phyloP scores from a whole-genome alignment of 2,113 vertebrate genomes.

The Calyptommatus sinebrachiatus region DNA sequence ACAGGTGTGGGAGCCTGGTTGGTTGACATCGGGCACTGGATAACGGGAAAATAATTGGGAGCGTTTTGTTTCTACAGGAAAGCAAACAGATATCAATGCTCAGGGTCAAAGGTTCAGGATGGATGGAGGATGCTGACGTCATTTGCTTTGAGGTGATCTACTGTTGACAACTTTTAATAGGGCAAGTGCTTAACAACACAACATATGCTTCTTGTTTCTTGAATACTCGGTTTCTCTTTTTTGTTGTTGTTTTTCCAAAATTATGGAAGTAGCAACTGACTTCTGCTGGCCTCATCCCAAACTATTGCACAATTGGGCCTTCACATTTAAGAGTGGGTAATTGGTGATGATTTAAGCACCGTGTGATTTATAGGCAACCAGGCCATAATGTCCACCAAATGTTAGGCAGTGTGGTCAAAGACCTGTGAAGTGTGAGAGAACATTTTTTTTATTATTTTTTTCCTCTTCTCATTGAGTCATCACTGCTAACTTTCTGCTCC shows the following conservation, averaged over 20 bases:
- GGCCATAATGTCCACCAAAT: background rate
- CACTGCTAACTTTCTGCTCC: background rate
- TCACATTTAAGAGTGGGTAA: background rate
- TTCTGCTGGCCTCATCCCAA: background rate
- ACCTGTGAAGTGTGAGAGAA: background rate
- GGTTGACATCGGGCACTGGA: conserved; percentile 31
- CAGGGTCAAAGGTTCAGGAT: conserved; percentile 56
- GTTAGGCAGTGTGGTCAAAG: background rate
- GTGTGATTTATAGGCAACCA: background rate
- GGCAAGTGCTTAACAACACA: conserved; percentile 71
- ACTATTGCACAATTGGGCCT: background rate
- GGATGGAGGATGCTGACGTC: conserved; percentile 41
- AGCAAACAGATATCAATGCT: conserved; percentile 52
- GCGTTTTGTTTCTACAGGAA: conserved; percentile 43
- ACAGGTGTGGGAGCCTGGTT: conserved; percentile 57
- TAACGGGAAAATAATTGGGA: conserved; percentile 43
- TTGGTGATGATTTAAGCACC: background rate
- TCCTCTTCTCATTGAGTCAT: background rate
- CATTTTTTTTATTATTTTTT: background rate
- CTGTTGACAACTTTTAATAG: conserved; percentile 41
- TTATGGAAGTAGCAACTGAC: background rate
- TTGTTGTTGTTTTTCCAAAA: background rate
- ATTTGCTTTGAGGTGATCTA: conserved; percentile 58
- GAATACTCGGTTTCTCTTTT: conserved; percentile 6
- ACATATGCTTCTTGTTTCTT: conserved; percentile 33